Percentiles rank a stretch among this genome's conserved stretches.
Conservation (phyloP, 1,140 invertebrate species). For the Aradophagus sp. region DNA sequence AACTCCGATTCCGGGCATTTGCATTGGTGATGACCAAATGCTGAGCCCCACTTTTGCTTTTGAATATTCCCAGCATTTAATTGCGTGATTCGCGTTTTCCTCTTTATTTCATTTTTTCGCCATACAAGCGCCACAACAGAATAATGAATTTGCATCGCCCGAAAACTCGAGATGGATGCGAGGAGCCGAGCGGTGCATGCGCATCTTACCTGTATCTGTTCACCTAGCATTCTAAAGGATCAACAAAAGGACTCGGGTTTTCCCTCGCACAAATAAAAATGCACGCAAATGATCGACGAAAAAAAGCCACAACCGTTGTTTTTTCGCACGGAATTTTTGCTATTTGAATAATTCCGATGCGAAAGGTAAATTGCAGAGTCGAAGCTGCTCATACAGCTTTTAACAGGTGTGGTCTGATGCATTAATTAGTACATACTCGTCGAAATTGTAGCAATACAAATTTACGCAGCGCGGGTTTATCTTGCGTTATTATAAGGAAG, state of each 20-base stretch:
- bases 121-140: constrained; percentile 26
- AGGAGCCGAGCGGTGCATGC: constrained; percentile 35
- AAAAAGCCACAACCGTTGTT: neutral
- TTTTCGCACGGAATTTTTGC: no score
- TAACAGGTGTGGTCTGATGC: constrained; percentile 28
- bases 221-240: constrained; percentile 22
- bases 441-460: no score
- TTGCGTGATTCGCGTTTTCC: constrained; percentile 23
- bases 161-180: constrained; percentile 38
- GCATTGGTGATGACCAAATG: no score
- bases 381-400: constrained; percentile 9
- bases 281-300: constrained; percentile 4
- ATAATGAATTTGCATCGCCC: constrained; percentile 43
- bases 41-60: no score
- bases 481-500: no score
- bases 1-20: no score
- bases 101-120: no score
- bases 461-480: no score
- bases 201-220: constrained; percentile 39
- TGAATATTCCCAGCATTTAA: constrained; percentile 30
- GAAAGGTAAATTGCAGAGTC: no score
- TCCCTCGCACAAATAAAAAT: no score
- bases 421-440: constrained; percentile 32
- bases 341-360: neutral
- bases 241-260: constrained; percentile 14